Percentiles rank a stretch among this genome's conserved stretches.
Evolutionary conservation across 2,113 vertebrate genomes (phyloP).

Genomic region (Cynocephalus volans): DNA sequence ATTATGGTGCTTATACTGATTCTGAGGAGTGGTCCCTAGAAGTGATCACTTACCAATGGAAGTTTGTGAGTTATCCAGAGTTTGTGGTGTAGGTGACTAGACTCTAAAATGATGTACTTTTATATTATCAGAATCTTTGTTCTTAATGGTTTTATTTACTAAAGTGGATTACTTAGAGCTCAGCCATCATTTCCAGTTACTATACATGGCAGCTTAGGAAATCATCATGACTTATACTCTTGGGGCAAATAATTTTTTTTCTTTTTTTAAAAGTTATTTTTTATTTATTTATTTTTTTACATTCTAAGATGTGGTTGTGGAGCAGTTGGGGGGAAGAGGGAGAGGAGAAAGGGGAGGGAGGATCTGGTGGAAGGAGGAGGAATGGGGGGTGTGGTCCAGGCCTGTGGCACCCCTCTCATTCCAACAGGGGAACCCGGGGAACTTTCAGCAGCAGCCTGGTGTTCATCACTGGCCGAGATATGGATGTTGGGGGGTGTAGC

Average conservation of each 20-base stretch:
- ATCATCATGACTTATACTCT: not conserved
- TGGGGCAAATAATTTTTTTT: not conserved
- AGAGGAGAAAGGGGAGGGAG: too few species aligned
- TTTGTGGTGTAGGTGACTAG: not conserved
- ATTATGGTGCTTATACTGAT: not conserved
- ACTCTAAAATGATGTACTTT: not conserved
- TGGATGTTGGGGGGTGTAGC: too few species aligned
- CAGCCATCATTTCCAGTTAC: not conserved
- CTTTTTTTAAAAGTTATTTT: too few species aligned
- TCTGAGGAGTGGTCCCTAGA: not conserved
- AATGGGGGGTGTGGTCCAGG: too few species aligned
- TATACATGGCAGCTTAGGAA: not conserved
- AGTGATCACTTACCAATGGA: not conserved
- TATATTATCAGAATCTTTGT: not conserved
- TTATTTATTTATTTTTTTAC: too few species aligned
- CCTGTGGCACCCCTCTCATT: too few species aligned
- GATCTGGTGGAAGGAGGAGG: too few species aligned
- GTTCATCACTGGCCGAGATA: too few species aligned
- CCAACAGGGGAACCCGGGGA: too few species aligned
- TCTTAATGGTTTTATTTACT: not conserved
- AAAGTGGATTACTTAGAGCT: not conserved
- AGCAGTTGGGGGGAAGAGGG: too few species aligned
- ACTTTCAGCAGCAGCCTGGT: too few species aligned
- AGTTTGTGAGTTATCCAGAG: not conserved
- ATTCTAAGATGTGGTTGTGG: too few species aligned